These are phyloP conservation scores for Hippoglossus hippoglossus DNA, from an alignment of 2,797 vertebrate species.

Conservation along the genomic window DNA sequence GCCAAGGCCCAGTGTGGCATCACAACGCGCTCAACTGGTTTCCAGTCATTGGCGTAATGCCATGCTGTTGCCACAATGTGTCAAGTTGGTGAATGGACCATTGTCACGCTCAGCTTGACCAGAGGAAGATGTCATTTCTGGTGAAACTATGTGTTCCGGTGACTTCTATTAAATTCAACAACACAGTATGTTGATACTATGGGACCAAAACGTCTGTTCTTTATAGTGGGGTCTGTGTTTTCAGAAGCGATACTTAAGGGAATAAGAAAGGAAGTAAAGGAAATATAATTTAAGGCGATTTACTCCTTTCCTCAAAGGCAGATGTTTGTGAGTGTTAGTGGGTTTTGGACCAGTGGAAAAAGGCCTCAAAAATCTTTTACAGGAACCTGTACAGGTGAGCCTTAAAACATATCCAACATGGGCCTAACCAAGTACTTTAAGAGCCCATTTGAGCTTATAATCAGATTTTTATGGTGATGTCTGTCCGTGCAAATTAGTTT, in stretches of 20 bases:
- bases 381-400: not conserved
- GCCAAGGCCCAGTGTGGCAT: slow-evolving; percentile 59
- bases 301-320: too few species aligned
- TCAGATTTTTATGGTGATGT: not conserved
- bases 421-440: slow-evolving; percentile 12
- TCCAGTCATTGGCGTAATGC: slow-evolving; percentile 46
- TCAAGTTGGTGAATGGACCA: slow-evolving; percentile 70
- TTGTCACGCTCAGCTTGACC: slow-evolving; percentile 73
- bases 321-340: too few species aligned
- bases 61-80: slow-evolving; percentile 55
- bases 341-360: too few species aligned
- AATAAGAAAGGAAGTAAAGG: not conserved
- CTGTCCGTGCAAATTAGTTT: slow-evolving; percentile 29
- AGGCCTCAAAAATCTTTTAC: too few species aligned
- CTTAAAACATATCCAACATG: slow-evolving; percentile 5
- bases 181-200: not conserved
- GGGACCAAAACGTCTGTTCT: not conserved
- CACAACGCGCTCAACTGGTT: slow-evolving; percentile 46
- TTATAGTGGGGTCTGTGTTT: not conserved
- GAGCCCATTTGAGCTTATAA: too few species aligned
- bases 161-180: slow-evolving; percentile 5
- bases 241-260: not conserved
- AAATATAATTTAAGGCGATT: too few species aligned
- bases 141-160: slow-evolving; percentile 19
- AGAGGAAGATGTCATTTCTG: slow-evolving; percentile 65